Percentiles rank a stretch among this genome's conserved stretches.
phyloP scores from a whole-genome alignment of 2,113 vertebrate species.

The Oceanites oceanicus region DNA sequence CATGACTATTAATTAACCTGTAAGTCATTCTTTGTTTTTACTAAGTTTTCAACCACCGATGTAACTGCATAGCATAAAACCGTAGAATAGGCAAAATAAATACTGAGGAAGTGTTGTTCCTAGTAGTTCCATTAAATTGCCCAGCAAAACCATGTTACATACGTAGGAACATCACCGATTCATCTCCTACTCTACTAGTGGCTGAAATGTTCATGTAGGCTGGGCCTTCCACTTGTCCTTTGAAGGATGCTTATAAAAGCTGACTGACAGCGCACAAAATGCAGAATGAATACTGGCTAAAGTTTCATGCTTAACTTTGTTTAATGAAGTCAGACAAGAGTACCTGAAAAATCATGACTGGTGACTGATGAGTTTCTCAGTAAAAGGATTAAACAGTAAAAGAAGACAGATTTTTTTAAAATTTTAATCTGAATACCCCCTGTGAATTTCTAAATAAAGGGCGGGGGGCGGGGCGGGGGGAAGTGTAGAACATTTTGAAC shows the following conservation, averaged over 20 bases:
- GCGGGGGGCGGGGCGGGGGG: rapidly evolving
- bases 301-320: neutral
- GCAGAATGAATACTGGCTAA: neutral
- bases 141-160: neutral
- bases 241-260: neutral
- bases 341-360: neutral
- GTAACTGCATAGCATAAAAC: neutral
- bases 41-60: neutral
- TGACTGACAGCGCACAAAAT: neutral
- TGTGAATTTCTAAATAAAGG: neutral
- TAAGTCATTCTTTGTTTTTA: neutral
- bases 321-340: neutral
- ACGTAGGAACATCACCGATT: neutral
- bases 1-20: neutral
- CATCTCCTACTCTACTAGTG: neutral
- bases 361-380: neutral
- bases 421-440: neutral
- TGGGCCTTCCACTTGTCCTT: neutral
- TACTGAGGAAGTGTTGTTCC: neutral
- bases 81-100: neutral
- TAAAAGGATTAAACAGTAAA: neutral
- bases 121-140: neutral
- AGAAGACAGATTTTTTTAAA: neutral
- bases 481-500: neutral
- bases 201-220: neutral